Evolutionary conservation across 2,113 vertebrate species (phyloP).

Genomic region (Leucosticte australis): DNA sequence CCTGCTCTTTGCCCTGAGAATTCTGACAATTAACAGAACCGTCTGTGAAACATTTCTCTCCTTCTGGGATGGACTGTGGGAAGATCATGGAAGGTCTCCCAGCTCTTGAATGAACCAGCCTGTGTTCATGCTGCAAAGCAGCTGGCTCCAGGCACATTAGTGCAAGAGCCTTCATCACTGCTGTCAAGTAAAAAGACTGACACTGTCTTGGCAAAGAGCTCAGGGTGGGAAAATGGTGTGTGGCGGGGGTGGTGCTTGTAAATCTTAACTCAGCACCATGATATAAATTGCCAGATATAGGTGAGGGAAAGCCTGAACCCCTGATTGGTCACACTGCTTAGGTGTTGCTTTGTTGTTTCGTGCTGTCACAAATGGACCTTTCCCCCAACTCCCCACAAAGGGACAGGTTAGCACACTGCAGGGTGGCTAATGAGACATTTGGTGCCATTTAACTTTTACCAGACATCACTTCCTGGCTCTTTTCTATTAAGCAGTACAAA

Average conservation of each 20-base stretch:
- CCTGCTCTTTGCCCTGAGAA: background rate
- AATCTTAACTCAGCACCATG: background rate
- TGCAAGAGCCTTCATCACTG: background rate
- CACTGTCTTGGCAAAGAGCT: background rate
- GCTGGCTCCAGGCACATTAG: background rate
- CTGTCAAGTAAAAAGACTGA: background rate
- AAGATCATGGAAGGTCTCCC: background rate
- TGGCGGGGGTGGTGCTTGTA: background rate
- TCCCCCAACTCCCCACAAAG: background rate
- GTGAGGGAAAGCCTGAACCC: background rate
- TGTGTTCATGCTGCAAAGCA: background rate
- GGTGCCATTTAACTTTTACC: background rate
- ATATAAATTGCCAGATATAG: background rate
- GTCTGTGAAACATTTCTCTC: background rate
- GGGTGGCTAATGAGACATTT: background rate
- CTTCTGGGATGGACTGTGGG: background rate
- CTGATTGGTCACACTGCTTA: background rate
- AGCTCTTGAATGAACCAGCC: background rate
- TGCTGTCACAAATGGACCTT: background rate
- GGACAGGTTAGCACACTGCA: background rate
- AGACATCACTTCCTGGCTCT: no score
- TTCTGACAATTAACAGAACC: background rate
- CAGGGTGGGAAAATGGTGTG: fast-evolving
- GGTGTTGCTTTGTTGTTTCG: background rate
- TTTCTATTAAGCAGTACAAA: background rate